phyloP scores from a whole-genome alignment of 2,113 vertebrate genomes.

The Leucopternis melanops region DNA sequence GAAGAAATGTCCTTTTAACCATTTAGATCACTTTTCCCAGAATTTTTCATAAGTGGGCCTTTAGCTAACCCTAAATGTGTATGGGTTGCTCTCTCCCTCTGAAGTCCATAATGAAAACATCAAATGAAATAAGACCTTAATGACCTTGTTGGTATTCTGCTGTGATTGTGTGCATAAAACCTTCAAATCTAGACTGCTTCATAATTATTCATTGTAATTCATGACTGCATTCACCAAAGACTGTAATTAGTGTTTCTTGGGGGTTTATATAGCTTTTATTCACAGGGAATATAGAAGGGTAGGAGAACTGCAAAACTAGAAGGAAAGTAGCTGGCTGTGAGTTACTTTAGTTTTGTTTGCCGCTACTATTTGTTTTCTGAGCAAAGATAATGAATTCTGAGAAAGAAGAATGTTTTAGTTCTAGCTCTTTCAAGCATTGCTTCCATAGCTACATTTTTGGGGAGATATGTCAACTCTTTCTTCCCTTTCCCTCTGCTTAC shows the following conservation, averaged over 20 bases:
- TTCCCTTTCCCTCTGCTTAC: not conserved
- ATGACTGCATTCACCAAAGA: not conserved
- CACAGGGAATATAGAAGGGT: not conserved
- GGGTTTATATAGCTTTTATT: not conserved
- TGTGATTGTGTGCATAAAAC: not conserved
- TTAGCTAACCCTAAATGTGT: not conserved
- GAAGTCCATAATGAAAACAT: not conserved
- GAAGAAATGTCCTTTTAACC: not conserved
- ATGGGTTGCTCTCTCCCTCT: not conserved
- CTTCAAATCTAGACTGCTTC: not conserved
- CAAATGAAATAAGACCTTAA: not conserved
- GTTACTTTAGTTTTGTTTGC: not conserved
- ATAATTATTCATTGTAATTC: not conserved
- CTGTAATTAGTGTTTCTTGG: not conserved
- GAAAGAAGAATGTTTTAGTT: not conserved
- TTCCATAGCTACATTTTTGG: not conserved
- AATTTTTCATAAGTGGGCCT: not conserved
- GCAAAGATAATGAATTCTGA: not conserved
- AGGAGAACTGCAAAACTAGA: not conserved
- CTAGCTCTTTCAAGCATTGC: not conserved
- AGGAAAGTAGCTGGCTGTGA: not conserved
- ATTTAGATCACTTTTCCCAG: not conserved
- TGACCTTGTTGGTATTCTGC: not conserved
- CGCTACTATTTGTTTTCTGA: not conserved
- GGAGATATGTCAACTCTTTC: not conserved